Evolutionary conservation across 2,888 invertebrate species (phyloP).

Genomic region (Nysson spinosus): DNA sequence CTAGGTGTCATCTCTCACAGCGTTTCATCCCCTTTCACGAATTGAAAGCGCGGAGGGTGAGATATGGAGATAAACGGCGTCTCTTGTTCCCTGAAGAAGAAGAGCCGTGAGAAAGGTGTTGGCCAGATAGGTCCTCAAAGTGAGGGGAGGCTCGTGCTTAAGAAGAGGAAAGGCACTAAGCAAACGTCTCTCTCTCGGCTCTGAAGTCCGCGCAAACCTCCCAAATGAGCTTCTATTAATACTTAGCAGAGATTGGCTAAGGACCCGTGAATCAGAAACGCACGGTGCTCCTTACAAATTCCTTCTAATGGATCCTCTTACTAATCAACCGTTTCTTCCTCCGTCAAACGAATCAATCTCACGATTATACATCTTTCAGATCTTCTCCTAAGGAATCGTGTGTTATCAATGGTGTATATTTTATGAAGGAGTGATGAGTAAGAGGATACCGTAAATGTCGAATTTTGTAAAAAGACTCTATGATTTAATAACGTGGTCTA

Average conservation of each 20-base stretch:
- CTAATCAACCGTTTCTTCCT: too few relatives aligned
- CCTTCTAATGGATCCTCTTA: neutral
- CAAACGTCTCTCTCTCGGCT: slow-evolving; percentile 31
- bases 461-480: too few relatives aligned
- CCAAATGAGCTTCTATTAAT: slow-evolving; percentile 54
- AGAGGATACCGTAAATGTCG: too few relatives aligned
- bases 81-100: slow-evolving; percentile 34
- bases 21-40: neutral
- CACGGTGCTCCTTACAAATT: neutral
- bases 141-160: slow-evolving; percentile 24
- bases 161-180: slow-evolving; percentile 26
- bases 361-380: too few relatives aligned
- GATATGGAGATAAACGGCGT: slow-evolving; percentile 59
- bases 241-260: slow-evolving; percentile 25
- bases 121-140: slow-evolving; percentile 23
- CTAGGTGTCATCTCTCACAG: too few relatives aligned
- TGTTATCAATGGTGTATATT: too few relatives aligned
- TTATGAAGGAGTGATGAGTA: too few relatives aligned
- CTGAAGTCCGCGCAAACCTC: slow-evolving; percentile 37
- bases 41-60: slow-evolving; percentile 41
- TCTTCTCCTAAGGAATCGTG: too few relatives aligned
- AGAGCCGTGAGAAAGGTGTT: slow-evolving; percentile 11
- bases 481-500: too few relatives aligned
- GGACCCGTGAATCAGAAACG: slow-evolving; percentile 5
- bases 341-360: too few relatives aligned